phyloP scores from a whole-genome alignment of 2,113 vertebrate species.

The Octodon degus region DNA sequence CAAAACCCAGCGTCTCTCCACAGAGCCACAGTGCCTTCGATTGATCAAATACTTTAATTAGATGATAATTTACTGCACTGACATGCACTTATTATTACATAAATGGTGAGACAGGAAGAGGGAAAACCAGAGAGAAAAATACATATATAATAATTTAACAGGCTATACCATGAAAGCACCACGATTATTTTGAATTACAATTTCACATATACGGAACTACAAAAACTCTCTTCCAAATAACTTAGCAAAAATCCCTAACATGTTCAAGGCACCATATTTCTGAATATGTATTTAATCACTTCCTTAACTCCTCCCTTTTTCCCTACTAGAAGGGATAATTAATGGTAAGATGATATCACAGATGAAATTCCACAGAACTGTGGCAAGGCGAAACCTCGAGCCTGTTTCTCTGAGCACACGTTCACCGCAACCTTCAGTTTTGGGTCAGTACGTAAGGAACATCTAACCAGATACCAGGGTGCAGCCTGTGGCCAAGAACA shows the following conservation, averaged over 20 bases:
- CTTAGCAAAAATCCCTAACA: not conserved
- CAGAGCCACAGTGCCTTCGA: not conserved
- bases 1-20: not conserved
- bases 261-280: not conserved
- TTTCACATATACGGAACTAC: not conserved
- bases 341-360: constrained; percentile 55
- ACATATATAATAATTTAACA: constrained; percentile 34
- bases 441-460: not conserved
- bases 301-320: constrained; percentile 25
- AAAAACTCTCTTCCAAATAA: constrained; percentile 39
- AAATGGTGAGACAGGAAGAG: not conserved
- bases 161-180: not conserved
- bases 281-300: constrained; percentile 25
- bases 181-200: constrained; percentile 45
- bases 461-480: constrained; percentile 7
- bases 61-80: not conserved
- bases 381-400: constrained; percentile 30
- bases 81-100: not conserved
- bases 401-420: constrained; percentile 33
- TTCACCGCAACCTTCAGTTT: constrained; percentile 49
- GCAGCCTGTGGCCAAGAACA: constrained; percentile 10
- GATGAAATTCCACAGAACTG: constrained; percentile 30
- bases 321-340: constrained; percentile 24
- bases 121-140: constrained; percentile 32
- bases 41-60: not conserved